Evolutionary conservation across 2,797 vertebrate species (phyloP).

Genomic region (Silurus aristotelis): DNA sequence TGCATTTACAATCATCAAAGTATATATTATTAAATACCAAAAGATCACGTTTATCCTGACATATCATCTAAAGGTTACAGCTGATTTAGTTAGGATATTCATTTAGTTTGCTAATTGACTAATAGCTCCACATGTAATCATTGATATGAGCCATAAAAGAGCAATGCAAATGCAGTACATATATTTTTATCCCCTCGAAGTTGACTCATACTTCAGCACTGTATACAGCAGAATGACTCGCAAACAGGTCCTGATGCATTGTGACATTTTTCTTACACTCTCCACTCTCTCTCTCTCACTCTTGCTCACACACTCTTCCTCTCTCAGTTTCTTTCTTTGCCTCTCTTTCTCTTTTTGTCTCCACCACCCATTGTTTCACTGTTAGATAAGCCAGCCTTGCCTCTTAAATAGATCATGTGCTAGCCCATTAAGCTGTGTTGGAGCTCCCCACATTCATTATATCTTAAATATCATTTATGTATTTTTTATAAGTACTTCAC

Average conservation of each 20-base stretch:
- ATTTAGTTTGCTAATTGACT: background rate
- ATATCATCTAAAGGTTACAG: background rate
- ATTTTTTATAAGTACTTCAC: background rate
- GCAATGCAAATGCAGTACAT: background rate
- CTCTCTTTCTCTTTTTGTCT: too few species aligned
- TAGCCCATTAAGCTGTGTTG: background rate
- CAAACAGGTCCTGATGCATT: background rate
- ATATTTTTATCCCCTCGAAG: background rate
- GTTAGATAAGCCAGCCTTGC: conserved; percentile 3
- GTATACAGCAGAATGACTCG: background rate
- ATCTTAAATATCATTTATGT: conserved; percentile 2
- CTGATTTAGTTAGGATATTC: background rate
- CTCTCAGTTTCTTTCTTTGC: too few species aligned
- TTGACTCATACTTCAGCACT: background rate
- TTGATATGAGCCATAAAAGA: background rate
- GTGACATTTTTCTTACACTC: background rate
- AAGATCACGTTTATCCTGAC: background rate
- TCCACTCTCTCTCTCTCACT: background rate
- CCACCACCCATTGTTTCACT: background rate
- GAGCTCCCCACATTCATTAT: background rate
- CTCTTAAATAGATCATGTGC: background rate
- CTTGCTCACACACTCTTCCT: too few species aligned
- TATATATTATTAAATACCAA: background rate
- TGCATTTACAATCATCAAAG: background rate
- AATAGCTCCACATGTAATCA: background rate